Percentiles rank a stretch among this genome's conserved stretches.
Evolutionary conservation across 2,113 vertebrate species (phyloP).

Genomic region (Noctilio leporinus): DNA sequence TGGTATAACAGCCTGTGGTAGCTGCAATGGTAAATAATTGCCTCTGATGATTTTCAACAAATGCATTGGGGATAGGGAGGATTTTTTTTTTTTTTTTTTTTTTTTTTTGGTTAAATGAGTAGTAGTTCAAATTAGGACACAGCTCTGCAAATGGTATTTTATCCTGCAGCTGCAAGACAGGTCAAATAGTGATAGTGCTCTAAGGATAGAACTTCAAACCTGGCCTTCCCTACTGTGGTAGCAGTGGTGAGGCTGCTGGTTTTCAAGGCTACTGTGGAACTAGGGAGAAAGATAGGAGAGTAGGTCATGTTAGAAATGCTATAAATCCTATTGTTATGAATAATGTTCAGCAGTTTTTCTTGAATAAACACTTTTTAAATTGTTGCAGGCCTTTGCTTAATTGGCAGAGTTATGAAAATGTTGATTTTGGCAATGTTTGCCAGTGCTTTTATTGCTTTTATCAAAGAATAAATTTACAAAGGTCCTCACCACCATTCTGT

Average conservation of each 20-base stretch:
- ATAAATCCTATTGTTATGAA: neutral
- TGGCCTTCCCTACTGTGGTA: neutral
- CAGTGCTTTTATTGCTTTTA: neutral
- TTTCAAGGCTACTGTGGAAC: neutral
- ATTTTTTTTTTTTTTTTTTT: neutral
- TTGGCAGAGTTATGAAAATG: neutral
- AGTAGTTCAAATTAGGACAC: neutral
- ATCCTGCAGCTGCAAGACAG: neutral
- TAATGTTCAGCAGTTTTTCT: neutral
- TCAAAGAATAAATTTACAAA: neutral
- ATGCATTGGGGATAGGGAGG: neutral
- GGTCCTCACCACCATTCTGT: neutral
- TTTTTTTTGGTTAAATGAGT: neutral
- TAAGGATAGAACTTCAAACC: neutral
- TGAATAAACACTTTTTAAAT: neutral
- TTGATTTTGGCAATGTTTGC: neutral
- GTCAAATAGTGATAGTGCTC: neutral
- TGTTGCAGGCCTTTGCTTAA: neutral
- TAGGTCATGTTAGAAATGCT: neutral
- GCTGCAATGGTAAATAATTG: neutral
- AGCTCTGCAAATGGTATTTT: neutral
- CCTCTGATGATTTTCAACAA: neutral
- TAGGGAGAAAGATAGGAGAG: neutral
- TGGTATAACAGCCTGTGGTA: neutral
- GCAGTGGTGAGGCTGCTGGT: neutral